phyloP scores from a whole-genome alignment of 2,797 vertebrate species.

The Hypotaenidia philippensis region DNA sequence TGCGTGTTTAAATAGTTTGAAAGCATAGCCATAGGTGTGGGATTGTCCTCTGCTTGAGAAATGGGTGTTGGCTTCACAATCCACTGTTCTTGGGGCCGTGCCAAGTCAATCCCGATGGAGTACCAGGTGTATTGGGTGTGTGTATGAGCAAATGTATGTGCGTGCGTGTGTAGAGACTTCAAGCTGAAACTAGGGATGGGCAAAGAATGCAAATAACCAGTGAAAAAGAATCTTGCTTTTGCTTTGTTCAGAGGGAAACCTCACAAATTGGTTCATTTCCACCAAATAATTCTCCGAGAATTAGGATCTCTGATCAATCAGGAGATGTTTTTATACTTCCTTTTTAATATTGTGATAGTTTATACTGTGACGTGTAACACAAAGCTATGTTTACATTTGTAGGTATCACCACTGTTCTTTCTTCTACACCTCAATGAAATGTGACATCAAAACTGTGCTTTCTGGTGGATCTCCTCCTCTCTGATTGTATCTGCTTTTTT shows the following conservation, averaged over 20 bases:
- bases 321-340: background rate
- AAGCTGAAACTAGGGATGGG: conserved; percentile 35
- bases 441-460: background rate
- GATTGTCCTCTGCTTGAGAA: conserved; percentile 41
- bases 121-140: conserved; percentile 32
- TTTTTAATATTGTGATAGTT: background rate
- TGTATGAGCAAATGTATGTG: background rate
- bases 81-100: background rate
- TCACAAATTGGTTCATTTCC: background rate
- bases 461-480: background rate
- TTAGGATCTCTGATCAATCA: background rate
- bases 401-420: background rate
- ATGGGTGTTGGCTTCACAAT: conserved; percentile 54
- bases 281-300: background rate
- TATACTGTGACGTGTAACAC: background rate
- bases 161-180: conserved; percentile 13
- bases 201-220: background rate
- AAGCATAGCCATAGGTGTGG: conserved; percentile 66
- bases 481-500: background rate
- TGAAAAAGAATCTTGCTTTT: background rate
- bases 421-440: background rate
- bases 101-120: conserved; percentile 35
- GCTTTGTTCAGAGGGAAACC: background rate
- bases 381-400: background rate
- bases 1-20: background rate